A percentile compares a stretch with the other conserved stretches of the same genome.
These are phyloP conservation scores for Corapipo altera DNA, from an alignment of 2,113 vertebrate species.

Conservation along the genomic window DNA sequence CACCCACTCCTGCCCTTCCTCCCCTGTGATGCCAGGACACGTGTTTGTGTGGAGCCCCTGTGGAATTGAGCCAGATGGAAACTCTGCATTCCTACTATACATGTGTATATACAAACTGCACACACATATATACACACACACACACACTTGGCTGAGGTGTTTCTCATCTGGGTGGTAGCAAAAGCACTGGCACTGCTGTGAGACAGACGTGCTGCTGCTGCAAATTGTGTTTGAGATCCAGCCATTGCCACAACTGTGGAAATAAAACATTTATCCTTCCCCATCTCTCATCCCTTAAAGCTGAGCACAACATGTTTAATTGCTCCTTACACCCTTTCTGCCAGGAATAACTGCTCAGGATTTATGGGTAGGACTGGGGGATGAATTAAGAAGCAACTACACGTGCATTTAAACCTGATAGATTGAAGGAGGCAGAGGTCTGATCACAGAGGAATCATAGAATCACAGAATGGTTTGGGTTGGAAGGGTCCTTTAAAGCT, in stretches of 20 bases:
- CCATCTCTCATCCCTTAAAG: neutral
- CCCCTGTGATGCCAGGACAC: neutral
- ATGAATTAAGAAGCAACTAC: neutral
- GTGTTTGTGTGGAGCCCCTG: neutral
- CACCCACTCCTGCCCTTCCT: conserved; percentile 31
- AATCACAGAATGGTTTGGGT: neutral
- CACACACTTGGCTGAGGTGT: neutral
- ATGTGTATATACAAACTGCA: neutral
- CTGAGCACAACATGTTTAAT: neutral
- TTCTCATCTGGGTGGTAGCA: neutral
- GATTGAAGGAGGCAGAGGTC: neutral
- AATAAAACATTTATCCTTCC: neutral
- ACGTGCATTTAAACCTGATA: neutral
- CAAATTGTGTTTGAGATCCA: neutral
- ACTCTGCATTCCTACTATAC: neutral
- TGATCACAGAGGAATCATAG: neutral
- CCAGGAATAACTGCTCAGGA: neutral
- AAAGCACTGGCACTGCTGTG: neutral
- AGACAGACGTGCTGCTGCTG: neutral
- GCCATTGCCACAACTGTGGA: neutral
- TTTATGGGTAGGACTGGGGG: neutral
- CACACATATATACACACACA: neutral
- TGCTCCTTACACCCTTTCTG: neutral
- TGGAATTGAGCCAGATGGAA: neutral
- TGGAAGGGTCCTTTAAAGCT: neutral